These are phyloP conservation scores for Sarcophaga peregrina DNA, from an alignment of 1,140 invertebrate species.

Conservation along the genomic window DNA sequence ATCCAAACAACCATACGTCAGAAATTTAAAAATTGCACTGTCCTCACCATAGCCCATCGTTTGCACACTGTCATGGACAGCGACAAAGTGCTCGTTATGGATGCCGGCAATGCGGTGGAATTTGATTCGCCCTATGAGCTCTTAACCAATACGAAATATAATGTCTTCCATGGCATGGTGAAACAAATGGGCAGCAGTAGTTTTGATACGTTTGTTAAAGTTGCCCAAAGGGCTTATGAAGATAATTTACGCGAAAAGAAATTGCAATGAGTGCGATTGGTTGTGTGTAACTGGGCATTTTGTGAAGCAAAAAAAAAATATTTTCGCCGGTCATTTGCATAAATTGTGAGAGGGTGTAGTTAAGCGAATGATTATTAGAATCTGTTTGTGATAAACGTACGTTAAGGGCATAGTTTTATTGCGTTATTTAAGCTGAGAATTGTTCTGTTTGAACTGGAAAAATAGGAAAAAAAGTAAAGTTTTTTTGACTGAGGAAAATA, in stretches of 20 bases:
- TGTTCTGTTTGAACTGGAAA: too few relatives aligned
- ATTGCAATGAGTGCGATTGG: neutral
- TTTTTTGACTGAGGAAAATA: too few relatives aligned
- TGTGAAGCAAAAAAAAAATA: too few relatives aligned
- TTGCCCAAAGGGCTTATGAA: conserved; percentile 70
- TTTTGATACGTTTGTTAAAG: conserved; percentile 70
- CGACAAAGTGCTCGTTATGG: conserved; percentile 73
- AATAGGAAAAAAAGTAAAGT: too few relatives aligned
- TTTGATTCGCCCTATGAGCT: conserved; percentile 74
- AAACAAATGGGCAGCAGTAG: conserved; percentile 74
- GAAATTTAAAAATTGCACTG: conserved; percentile 81
- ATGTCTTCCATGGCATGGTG: conserved; percentile 74
- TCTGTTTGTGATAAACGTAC: too few relatives aligned
- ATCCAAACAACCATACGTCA: conserved; percentile 79
- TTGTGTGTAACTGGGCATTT: too few relatives aligned
- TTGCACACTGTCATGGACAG: conserved; percentile 82
- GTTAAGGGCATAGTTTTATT: too few relatives aligned
- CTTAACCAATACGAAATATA: conserved; percentile 64
- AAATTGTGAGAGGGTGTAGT: too few relatives aligned
- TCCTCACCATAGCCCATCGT: conserved; percentile 87
- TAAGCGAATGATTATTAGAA: too few relatives aligned
- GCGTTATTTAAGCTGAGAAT: too few relatives aligned
- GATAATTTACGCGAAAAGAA: conserved; percentile 25
- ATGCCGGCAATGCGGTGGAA: conserved; percentile 73
- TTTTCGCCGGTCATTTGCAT: too few relatives aligned